Evolutionary conservation across 2,797 vertebrate genomes (phyloP), one percentile per base, ranked within the genome.

Genomic region (Schizothorax lantsangensis): DNA sequence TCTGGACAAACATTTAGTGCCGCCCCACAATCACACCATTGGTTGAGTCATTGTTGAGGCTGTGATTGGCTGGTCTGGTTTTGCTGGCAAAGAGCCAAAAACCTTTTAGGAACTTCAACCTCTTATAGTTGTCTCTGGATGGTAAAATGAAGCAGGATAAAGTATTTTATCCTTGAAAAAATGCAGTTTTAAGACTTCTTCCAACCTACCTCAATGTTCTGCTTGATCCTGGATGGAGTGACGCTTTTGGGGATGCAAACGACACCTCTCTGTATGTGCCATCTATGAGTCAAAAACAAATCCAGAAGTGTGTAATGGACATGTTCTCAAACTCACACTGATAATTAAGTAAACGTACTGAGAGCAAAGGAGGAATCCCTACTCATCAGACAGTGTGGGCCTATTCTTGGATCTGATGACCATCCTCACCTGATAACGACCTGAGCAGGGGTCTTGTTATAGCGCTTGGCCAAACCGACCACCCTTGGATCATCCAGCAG

Each of bases 181-280:
- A 23, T 11, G 0, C 19, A 1, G 2, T 75, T 33, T 33, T 3
- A 36, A 12, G 19, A 43, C 23, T 19, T 79, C 43, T 68, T 49
- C 6, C 5, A 38, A 26, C 5, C 78, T 78, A 92, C 91, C 88
- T 92, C 74, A 43, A 95, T 45, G 91, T 96, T 96, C 89, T 96
- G 84, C 88, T 94, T 90, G 89, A 96, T 96, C 89, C 94, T 95
- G 66, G 92, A 93, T 19, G 93, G 91, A 0, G 93, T 96, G 86
- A 95, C 91, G 2, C 96, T 96, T 88, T 96, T 96, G 2, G 95
- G 95, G 82, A 96, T 94, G 21, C 95, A 95, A 73, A 90, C 87
- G 0, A 95, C 89, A 5, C 93, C 94, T 79, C 93, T 95, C 89
- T 96, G 94, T 82, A 96, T 79, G 2, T 96, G 91, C 95, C 95